Evolutionary conservation across 2,797 vertebrate genomes (phyloP).

Genomic region (Scomberomorus guttatus): DNA sequence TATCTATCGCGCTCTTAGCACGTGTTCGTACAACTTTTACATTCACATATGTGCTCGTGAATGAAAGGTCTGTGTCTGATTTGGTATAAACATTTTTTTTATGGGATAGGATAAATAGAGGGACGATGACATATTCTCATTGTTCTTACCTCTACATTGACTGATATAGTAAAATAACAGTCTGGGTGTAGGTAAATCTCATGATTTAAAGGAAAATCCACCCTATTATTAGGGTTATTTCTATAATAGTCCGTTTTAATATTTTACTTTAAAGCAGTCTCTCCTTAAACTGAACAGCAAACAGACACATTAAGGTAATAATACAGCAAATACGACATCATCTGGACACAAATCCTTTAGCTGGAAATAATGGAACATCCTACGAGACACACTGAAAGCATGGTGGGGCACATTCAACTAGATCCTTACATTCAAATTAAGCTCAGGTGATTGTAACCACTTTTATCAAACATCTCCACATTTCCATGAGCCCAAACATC

Average conservation of each 20-base stretch:
- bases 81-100: neutral
- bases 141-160: too few relatives aligned
- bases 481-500: neutral
- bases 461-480: neutral
- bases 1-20: neutral
- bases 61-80: neutral
- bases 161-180: neutral
- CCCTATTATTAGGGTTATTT: neutral
- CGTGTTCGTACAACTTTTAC: neutral
- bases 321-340: neutral
- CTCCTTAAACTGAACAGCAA: neutral
- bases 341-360: neutral
- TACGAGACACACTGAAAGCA: neutral
- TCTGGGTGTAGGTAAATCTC: neutral
- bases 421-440: neutral
- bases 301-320: neutral
- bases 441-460: neutral
- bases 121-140: too few relatives aligned
- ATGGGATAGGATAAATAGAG: too few relatives aligned
- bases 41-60: neutral
- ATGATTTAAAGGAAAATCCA: neutral
- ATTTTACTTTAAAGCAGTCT: neutral
- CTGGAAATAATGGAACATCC: neutral
- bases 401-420: neutral
- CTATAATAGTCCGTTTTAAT: neutral